A percentile compares a stretch with the other conserved stretches of the same genome.
Evolutionary conservation across 2,888 invertebrate genomes (phyloP).

Genomic region (Dromius quadrimaculatus): DNA sequence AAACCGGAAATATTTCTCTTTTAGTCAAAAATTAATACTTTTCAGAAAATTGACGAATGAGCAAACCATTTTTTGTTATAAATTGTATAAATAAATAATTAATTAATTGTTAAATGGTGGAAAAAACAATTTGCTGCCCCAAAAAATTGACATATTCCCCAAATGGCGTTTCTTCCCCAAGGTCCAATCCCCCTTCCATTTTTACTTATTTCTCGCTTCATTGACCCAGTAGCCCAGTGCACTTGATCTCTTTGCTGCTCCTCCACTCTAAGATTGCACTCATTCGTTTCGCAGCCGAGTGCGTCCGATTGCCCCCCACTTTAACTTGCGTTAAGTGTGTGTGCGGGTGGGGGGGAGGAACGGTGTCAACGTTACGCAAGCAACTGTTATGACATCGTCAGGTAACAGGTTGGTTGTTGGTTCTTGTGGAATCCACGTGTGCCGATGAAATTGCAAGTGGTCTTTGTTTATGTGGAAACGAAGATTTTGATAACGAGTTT

Average conservation of each 20-base stretch:
- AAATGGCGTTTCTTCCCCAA: background rate
- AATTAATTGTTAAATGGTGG: no score
- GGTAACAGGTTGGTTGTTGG: slow-evolving; percentile 40
- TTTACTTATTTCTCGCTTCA: slow-evolving; percentile 53
- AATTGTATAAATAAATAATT: no score
- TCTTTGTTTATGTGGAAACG: background rate
- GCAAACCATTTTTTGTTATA: no score
- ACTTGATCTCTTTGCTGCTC: slow-evolving; percentile 57
- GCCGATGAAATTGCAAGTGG: slow-evolving; percentile 47
- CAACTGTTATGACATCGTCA: slow-evolving; percentile 37
- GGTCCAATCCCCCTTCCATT: slow-evolving; percentile 1
- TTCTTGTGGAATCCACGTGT: slow-evolving; percentile 33
- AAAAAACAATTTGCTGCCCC: no score
- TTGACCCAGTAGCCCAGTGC: slow-evolving; percentile 60
- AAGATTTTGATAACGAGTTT: background rate
- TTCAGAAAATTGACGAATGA: no score
- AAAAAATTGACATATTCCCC: background rate
- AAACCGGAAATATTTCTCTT: no score
- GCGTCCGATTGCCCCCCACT: slow-evolving; percentile 11
- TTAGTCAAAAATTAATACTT: no score
- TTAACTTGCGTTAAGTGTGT: no score
- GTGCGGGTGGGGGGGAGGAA: slow-evolving; percentile 3
- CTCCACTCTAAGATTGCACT: background rate
- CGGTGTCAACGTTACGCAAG: slow-evolving; percentile 43
- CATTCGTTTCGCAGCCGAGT: slow-evolving; percentile 9